phyloP scores from a whole-genome alignment of 2,797 vertebrate genomes.

The Botia kubotai region DNA sequence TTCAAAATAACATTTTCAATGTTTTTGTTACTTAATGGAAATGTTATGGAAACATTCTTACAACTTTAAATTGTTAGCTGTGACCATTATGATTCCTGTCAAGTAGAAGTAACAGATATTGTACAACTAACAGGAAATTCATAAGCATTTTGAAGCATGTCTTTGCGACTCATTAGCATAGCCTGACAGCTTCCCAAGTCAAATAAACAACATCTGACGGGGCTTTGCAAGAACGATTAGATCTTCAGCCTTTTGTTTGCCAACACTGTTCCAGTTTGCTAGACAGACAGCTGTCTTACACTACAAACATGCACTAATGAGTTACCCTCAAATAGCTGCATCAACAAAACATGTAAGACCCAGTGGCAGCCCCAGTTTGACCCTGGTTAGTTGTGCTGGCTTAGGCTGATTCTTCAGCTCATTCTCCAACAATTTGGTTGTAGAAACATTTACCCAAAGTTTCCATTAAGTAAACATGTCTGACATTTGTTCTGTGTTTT shows the following conservation, averaged over 20 bases:
- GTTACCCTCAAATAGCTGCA: background rate
- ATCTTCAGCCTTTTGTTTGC: slow-evolving; percentile 19
- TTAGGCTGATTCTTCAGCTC: background rate
- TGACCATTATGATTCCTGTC: background rate
- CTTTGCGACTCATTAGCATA: slow-evolving; percentile 41
- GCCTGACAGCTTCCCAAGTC: slow-evolving; percentile 12
- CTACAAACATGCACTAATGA: slow-evolving; percentile 22
- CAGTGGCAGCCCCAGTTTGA: slow-evolving; percentile 6
- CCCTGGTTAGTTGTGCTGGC: slow-evolving; percentile 4
- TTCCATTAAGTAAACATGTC: too few species aligned
- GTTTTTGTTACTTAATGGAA: too few species aligned
- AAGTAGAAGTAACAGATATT: slow-evolving; percentile 41
- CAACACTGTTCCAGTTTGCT: slow-evolving; percentile 7
- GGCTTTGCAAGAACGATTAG: background rate
- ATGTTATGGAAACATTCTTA: too few species aligned
- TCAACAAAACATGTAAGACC: background rate
- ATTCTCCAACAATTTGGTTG: too few species aligned
- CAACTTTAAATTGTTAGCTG: too few species aligned
- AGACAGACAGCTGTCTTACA: slow-evolving; percentile 44
- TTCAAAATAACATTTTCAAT: too few species aligned
- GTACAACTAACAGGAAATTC: slow-evolving; percentile 4
- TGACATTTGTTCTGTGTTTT: too few species aligned
- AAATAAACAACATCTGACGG: slow-evolving; percentile 52
- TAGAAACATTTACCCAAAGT: too few species aligned
- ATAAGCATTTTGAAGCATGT: slow-evolving; percentile 25